Evolutionary conservation across 2,888 invertebrate species (phyloP).

Genomic region (Harmothoe impar): DNA sequence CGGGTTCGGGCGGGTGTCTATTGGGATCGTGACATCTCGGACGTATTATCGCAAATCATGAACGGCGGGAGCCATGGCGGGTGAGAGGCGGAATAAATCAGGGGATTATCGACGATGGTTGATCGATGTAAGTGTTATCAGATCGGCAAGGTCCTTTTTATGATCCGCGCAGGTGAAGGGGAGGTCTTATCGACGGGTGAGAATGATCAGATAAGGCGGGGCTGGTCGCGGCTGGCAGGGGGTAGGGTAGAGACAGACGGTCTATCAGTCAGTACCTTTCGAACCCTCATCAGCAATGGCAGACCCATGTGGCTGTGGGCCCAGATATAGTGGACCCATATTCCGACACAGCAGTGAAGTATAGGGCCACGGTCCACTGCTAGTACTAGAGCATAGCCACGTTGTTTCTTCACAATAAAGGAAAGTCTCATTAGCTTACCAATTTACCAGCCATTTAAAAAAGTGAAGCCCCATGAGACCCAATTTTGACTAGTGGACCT

Average conservation of each 20-base stretch:
- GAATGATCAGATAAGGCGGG: constrained; percentile 47
- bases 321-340: too few species aligned
- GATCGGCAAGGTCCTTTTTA: constrained; percentile 31
- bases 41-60: constrained; percentile 49
- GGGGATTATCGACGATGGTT: constrained; percentile 20
- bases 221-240: background rate
- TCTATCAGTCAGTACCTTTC: background rate
- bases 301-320: too few species aligned
- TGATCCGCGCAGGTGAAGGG: constrained; percentile 2
- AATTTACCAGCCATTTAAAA: too few species aligned
- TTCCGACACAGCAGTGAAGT: too few species aligned
- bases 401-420: too few species aligned
- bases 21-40: constrained; percentile 55
- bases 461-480: too few species aligned
- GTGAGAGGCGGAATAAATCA: constrained; percentile 1
- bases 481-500: too few species aligned
- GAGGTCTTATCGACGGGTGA: background rate
- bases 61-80: background rate
- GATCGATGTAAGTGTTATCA: constrained; percentile 54
- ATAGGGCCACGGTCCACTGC: too few species aligned
- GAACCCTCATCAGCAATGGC: too few species aligned
- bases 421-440: too few species aligned
- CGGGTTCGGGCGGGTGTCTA: background rate
- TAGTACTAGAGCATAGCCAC: too few species aligned
- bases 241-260: constrained; percentile 22